phyloP scores from a whole-genome alignment of 2,888 invertebrate genomes.

The Tachina grossa region DNA sequence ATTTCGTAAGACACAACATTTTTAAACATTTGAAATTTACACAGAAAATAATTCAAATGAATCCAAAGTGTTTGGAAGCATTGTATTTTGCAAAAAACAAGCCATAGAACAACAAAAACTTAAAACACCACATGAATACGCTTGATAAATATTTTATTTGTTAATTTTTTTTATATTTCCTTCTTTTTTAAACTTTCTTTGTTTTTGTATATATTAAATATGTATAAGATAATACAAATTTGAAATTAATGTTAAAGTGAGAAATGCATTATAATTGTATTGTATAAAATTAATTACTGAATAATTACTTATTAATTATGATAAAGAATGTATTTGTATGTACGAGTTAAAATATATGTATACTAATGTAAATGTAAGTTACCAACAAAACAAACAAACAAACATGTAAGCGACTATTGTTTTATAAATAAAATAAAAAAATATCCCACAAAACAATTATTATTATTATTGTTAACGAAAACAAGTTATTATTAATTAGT shows the following conservation, averaged over 20 bases:
- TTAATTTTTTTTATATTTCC: constrained; percentile 33
- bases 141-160: constrained; percentile 59
- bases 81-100: background rate
- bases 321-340: constrained; percentile 8
- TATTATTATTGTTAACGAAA: constrained; percentile 14
- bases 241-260: constrained; percentile 14
- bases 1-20: constrained; percentile 14
- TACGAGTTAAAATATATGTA: constrained; percentile 21
- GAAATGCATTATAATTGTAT: constrained; percentile 8
- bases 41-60: background rate
- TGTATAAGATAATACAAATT: constrained; percentile 27
- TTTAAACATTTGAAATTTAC: background rate
- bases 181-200: constrained; percentile 10
- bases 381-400: constrained; percentile 23
- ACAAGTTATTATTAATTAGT: constrained; percentile 37
- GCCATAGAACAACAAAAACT: constrained; percentile 26
- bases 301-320: constrained; percentile 32
- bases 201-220: constrained; percentile 35
- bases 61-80: background rate
- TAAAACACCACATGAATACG: constrained; percentile 69
- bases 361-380: background rate
- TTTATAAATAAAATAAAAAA: background rate
- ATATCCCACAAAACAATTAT: background rate
- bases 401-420: background rate
- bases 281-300: constrained; percentile 34